Evolutionary conservation across 2,888 invertebrate genomes (phyloP).

Genomic region (Acanthacorydalis orientalis): DNA sequence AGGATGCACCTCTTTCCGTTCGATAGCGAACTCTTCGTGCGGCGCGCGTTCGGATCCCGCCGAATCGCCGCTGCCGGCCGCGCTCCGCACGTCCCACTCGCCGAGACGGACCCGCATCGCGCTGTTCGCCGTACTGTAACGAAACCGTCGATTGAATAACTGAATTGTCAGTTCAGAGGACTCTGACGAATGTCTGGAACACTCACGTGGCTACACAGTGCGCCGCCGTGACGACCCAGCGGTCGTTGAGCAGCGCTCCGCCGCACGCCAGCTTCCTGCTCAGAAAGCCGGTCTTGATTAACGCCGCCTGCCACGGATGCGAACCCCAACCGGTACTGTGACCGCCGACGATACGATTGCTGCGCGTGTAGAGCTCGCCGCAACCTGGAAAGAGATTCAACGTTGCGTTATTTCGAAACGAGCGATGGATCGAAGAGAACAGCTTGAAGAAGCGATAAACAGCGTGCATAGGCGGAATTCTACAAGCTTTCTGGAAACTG

Average conservation of each 20-base stretch:
- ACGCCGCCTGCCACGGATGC: slow-evolving; percentile 88
- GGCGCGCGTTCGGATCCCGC: slow-evolving; percentile 44
- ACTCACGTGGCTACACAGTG: slow-evolving; percentile 85
- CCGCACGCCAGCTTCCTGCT: slow-evolving; percentile 84
- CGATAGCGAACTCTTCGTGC: slow-evolving; percentile 78
- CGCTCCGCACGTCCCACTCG: slow-evolving; percentile 82
- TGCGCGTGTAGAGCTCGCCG: slow-evolving; percentile 72
- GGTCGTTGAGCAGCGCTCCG: slow-evolving; percentile 72
- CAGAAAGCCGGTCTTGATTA: slow-evolving; percentile 80
- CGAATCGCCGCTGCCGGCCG: slow-evolving; percentile 25
- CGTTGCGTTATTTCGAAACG: no score
- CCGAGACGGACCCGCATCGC: slow-evolving; percentile 79
- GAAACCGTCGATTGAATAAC: slow-evolving; percentile 4
- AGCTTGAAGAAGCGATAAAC: no score
- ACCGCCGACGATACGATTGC: slow-evolving; percentile 83
- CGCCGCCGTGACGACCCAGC: slow-evolving; percentile 87
- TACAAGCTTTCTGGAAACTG: no score
- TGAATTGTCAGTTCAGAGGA: neutral
- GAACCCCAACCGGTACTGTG: slow-evolving; percentile 80
- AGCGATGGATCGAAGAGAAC: no score
- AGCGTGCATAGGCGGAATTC: no score
- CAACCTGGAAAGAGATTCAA: slow-evolving; percentile 47
- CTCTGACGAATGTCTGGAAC: slow-evolving; percentile 9
- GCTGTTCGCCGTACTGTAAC: slow-evolving; percentile 64
- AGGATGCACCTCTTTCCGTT: slow-evolving; percentile 81